Evolutionary conservation across 1,140 invertebrate genomes (phyloP), one percentile per base, ranked within the genome.

Genomic region (Diachasma alloeum): DNA sequence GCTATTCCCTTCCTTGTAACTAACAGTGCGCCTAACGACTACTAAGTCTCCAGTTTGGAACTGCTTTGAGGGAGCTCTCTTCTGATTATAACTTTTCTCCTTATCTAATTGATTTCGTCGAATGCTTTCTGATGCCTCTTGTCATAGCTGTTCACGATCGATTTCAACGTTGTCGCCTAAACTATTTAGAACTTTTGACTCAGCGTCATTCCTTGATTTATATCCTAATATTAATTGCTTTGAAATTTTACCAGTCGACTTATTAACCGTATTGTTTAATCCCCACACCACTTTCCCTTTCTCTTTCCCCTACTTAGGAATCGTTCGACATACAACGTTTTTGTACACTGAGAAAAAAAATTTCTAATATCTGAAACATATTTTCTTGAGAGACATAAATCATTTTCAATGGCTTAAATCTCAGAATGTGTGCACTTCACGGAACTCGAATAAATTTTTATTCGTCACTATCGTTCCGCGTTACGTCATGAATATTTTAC

Each of bases 281-380:
- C 78, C 80, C 74, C 76, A 81, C 15, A 79, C 68, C 0, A 79
- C 66, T 26, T 36, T 17, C 26, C 36, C 1, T 4, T 78, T n/a
- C 36, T 78, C 46, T 26, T 80, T 68, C 15, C 79, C 76, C 76
- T 76, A 81, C 19, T n/a, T 68, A 79, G 19, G 22, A 67, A 74
- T 68, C 74, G 63, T 31, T 75, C 74, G 31, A 75, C 74, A 69
- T 46, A 69, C 9, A 75, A 15, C 4, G 63, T 75, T 59, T 72
- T n/a, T n/a, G n/a, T n/a, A n/a, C n/a, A n/a, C n/a, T n/a, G n/a
- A n/a, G n/a, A n/a, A n/a, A n/a, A n/a, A n/a, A n/a, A n/a, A n/a
- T n/a, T n/a, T n/a, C n/a, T n/a, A n/a, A n/a, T n/a, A n/a, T n/a
- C n/a, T n/a, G n/a, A n/a, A n/a, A n/a, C n/a, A n/a, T n/a, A n/a